phyloP scores from a whole-genome alignment of 2,797 vertebrate genomes.

The Microcaecilia unicolor region DNA sequence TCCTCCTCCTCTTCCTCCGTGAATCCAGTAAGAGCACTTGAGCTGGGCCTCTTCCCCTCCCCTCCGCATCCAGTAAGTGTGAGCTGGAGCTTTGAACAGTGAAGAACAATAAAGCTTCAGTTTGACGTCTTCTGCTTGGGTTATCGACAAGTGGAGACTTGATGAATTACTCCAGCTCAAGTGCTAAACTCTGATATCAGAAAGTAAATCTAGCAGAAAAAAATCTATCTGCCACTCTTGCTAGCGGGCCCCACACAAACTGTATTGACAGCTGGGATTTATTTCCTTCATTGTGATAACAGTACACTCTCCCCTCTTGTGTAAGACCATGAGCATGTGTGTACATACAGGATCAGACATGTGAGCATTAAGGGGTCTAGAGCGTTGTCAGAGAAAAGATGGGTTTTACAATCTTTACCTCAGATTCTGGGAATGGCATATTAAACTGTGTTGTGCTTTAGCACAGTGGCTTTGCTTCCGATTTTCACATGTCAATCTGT shows the following conservation, averaged over 20 bases:
- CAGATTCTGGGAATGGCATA: not conserved
- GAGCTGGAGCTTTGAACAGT: slow-evolving; percentile 18
- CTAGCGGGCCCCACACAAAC: slow-evolving; percentile 32
- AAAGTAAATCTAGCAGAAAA: slow-evolving; percentile 69
- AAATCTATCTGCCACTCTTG: slow-evolving; percentile 55
- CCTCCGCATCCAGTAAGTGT: slow-evolving; percentile 1
- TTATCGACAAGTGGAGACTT: slow-evolving; percentile 55
- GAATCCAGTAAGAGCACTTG: no score
- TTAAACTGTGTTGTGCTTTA: no score
- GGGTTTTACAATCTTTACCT: slow-evolving; percentile 1
- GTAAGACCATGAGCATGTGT: no score
- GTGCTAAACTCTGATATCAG: slow-evolving; percentile 72
- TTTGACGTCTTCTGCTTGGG: slow-evolving; percentile 47
- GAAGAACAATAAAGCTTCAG: slow-evolving; percentile 39
- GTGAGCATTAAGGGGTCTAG: slow-evolving; percentile 9
- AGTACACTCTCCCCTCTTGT: no score
- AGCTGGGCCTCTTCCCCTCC: no score
- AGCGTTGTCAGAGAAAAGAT: no score
- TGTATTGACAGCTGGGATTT: slow-evolving; percentile 27
- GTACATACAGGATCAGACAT: no score
- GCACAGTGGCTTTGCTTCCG: no score
- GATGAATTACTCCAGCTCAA: slow-evolving; percentile 57
- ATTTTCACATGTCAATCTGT: no score
- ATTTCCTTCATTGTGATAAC: slow-evolving; percentile 44
- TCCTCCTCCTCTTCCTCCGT: not conserved